Evolutionary conservation across 2,888 invertebrate genomes (phyloP).

Genomic region (Baccha elongata): DNA sequence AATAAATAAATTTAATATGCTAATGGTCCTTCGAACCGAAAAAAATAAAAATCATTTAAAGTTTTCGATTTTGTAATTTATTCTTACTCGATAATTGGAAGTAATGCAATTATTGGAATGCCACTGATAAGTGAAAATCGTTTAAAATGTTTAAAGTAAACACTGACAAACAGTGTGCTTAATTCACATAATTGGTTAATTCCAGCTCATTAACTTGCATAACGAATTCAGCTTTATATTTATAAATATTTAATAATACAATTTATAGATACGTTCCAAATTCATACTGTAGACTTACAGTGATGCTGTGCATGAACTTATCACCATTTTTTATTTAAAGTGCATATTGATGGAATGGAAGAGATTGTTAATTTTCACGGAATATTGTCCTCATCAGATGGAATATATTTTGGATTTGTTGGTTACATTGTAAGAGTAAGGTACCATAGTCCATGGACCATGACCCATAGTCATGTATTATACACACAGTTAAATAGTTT

Average conservation of each 20-base stretch:
- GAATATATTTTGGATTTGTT: not conserved
- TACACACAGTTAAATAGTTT: conserved; percentile 12
- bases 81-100: conserved; percentile 22
- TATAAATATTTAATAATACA: not conserved
- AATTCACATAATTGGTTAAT: conserved; percentile 58
- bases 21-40: conserved; percentile 15
- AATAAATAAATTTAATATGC: conserved; percentile 15
- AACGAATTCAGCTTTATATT: not conserved
- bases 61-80: not conserved
- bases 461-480: no score
- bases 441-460: no score
- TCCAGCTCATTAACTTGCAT: conserved; percentile 53
- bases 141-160: conserved; percentile 29
- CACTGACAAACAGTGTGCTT: conserved; percentile 48
- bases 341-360: conserved; percentile 2
- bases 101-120: conserved; percentile 9
- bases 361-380: conserved; percentile 31
- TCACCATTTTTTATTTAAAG: conserved; percentile 23
- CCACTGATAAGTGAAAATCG: conserved; percentile 13
- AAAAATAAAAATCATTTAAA: not conserved
- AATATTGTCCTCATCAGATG: not conserved
- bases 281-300: not conserved
- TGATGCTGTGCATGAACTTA: conserved; percentile 28
- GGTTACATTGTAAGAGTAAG: no score
- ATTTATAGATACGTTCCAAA: not conserved